phyloP scores from a whole-genome alignment of 92 coral and sea anemone species.

The Heteractis magnifica region DNA sequence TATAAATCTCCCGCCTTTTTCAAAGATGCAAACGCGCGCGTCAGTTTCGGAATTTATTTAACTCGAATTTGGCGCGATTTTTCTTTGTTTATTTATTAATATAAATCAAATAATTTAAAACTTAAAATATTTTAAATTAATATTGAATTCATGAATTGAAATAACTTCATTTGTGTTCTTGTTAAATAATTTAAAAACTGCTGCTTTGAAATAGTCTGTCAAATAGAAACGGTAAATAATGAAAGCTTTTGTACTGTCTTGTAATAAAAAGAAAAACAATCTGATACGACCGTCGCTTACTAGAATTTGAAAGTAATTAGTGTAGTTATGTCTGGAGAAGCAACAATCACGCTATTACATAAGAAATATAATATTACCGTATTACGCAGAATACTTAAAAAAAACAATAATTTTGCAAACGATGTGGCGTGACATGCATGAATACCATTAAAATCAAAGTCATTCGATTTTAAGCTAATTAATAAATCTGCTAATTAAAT shows the following conservation, averaged over 20 bases:
- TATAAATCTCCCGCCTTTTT: conserved; percentile 28
- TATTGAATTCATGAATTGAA: background rate
- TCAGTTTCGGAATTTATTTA: background rate
- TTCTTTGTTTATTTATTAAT: background rate
- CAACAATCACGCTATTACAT: background rate
- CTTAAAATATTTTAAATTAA: background rate
- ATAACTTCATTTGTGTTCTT: background rate
- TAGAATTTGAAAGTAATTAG: background rate
- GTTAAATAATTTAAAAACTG: background rate
- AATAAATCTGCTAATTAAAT: background rate
- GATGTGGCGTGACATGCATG: background rate
- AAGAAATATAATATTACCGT: background rate
- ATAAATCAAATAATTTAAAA: background rate
- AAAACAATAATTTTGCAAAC: background rate
- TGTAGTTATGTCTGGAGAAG: background rate
- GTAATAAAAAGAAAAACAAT: background rate
- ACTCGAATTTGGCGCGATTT: background rate
- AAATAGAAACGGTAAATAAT: background rate
- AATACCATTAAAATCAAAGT: background rate
- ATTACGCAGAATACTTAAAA: background rate
- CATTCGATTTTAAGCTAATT: background rate
- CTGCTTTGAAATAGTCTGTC: too few species aligned
- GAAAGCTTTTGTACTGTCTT: background rate
- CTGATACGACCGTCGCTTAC: background rate
- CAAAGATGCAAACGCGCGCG: background rate